These are phyloP conservation scores for Pantala flavescens DNA, from an alignment of 1,140 invertebrate genomes.

Conservation along the genomic window DNA sequence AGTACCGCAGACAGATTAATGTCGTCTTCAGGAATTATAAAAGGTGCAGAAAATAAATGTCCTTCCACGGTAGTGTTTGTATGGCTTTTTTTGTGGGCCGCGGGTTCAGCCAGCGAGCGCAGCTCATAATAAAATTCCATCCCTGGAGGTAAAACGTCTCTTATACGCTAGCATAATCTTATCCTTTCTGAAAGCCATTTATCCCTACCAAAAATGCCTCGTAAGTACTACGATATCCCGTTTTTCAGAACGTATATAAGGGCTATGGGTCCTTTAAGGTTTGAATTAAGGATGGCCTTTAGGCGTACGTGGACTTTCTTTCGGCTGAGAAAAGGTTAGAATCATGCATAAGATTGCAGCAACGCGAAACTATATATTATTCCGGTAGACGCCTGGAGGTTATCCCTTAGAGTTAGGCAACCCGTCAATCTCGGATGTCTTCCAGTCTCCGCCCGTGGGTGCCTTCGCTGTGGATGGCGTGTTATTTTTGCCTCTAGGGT, in stretches of 20 bases:
- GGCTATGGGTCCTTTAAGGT: background rate
- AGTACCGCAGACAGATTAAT: no score
- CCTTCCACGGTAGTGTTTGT: no score
- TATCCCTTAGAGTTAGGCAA: background rate
- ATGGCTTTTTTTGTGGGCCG: no score
- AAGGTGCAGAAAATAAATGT: no score
- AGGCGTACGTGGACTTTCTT: background rate
- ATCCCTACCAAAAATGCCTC: background rate
- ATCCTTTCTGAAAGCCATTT: background rate
- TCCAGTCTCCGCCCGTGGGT: background rate
- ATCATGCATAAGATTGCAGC: background rate
- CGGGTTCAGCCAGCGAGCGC: no score
- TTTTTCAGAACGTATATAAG: background rate
- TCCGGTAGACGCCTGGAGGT: background rate
- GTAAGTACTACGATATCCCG: background rate
- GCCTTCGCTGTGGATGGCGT: background rate
- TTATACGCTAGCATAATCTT: background rate
- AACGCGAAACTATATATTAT: background rate
- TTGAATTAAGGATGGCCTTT: background rate
- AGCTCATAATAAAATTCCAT: background rate
- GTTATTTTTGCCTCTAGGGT: background rate
- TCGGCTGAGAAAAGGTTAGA: background rate
- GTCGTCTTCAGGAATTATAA: no score
- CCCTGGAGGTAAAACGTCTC: background rate
- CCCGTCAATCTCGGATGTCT: background rate